A percentile compares a stretch with the other conserved stretches of the same genome.
Conservation (phyloP, 2,888 invertebrate genomes). For the Pasiphila rectangulata region DNA sequence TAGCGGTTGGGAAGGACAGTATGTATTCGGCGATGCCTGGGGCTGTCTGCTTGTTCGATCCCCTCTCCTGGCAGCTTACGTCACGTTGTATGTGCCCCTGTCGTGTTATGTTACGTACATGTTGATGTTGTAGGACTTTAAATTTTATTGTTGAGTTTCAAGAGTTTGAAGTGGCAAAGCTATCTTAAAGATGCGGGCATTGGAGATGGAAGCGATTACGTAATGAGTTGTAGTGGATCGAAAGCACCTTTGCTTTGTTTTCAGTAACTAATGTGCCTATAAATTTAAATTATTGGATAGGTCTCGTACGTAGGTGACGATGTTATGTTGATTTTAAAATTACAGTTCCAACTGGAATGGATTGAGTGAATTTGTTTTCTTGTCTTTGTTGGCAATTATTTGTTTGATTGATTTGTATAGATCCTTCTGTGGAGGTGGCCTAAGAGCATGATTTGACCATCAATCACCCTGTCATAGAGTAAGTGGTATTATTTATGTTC, state of each 20-base stretch:
- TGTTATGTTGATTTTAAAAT: conserved; percentile 67
- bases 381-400: conserved; percentile 44
- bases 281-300: conserved; percentile 77
- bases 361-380: conserved; percentile 42
- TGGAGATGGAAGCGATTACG: conserved; percentile 62
- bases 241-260: conserved; percentile 75
- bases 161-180: conserved; percentile 58
- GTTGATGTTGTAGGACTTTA: conserved; percentile 59
- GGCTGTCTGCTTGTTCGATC: conserved; percentile 70
- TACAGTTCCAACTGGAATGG: conserved; percentile 56
- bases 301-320: conserved; percentile 68
- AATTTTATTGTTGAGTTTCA: conserved; percentile 62
- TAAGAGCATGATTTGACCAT: conserved; percentile 56
- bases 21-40: conserved; percentile 69
- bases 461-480: conserved; percentile 52
- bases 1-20: conserved; percentile 52
- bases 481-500: conserved; percentile 53
- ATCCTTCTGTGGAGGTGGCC: conserved; percentile 61
- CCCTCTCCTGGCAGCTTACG: conserved; percentile 58
- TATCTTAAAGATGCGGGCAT: conserved; percentile 72
- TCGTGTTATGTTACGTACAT: conserved; percentile 56
- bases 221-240: conserved; percentile 74
- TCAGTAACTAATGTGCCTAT: conserved; percentile 80
- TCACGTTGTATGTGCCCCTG: conserved; percentile 37
- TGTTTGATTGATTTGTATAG: conserved; percentile 45